Evolutionary conservation across 1,140 invertebrate genomes (phyloP).

Genomic region (Pseudobourletiella spinata): DNA sequence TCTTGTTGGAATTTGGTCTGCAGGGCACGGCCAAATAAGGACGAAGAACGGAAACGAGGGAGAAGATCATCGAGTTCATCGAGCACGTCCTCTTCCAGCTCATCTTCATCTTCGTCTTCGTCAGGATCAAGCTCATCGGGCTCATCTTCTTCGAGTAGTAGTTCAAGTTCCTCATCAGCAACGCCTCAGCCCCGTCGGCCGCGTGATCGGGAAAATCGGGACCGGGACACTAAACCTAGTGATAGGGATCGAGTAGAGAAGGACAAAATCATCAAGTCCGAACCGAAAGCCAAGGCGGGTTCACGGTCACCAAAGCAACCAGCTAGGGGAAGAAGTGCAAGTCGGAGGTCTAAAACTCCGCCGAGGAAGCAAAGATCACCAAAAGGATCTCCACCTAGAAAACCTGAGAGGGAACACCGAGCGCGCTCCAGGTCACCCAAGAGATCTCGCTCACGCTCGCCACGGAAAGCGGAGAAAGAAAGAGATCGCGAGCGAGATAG

Average conservation of each 20-base stretch:
- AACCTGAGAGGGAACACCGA: slow-evolving; percentile 3
- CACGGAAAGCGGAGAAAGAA: slow-evolving; percentile 8
- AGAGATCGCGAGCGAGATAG: slow-evolving; percentile 6
- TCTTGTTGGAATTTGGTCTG: background rate
- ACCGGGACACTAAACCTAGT: slow-evolving; percentile 12
- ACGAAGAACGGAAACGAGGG: slow-evolving; percentile 20
- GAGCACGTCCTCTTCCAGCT: slow-evolving; percentile 23
- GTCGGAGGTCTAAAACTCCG: slow-evolving; percentile 6
- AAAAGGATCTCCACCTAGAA: background rate
- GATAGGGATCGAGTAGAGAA: slow-evolving; percentile 3
- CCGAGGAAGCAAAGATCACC: slow-evolving; percentile 3
- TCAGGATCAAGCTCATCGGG: slow-evolving; percentile 24
- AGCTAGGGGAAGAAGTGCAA: slow-evolving; percentile 1
- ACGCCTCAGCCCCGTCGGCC: slow-evolving; percentile 14
- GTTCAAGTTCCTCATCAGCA: slow-evolving; percentile 22
- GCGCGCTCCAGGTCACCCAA: slow-evolving; percentile 8
- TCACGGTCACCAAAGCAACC: slow-evolving; percentile 15
- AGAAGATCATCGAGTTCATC: slow-evolving; percentile 28
- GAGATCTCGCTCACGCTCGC: slow-evolving; percentile 20
- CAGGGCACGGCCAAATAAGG: slow-evolving; percentile 28
- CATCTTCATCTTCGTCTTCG: slow-evolving; percentile 23
- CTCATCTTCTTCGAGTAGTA: slow-evolving; percentile 17
- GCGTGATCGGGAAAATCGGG: slow-evolving; percentile 4
- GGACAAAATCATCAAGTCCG: slow-evolving; percentile 9
- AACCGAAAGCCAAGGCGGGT: slow-evolving; percentile 18